Percentiles rank a stretch among this genome's conserved stretches.
Evolutionary conservation across 2,888 invertebrate genomes (phyloP).

Genomic region (Gonocerus acuteangulatus): DNA sequence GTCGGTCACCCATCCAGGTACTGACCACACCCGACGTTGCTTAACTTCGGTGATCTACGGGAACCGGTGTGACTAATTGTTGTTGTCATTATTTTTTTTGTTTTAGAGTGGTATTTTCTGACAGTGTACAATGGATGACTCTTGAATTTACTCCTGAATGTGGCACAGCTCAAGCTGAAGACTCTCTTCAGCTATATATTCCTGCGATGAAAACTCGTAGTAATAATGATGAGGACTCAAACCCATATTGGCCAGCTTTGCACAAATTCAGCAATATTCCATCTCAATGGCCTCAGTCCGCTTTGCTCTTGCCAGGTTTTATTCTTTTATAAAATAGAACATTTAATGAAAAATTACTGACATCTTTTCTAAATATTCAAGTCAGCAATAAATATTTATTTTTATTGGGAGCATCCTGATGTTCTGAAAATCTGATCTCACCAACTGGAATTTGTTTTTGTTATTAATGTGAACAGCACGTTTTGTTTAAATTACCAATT

Average conservation of each 20-base stretch:
- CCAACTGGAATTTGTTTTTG: no score
- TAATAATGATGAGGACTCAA: constrained; percentile 20
- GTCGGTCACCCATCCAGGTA: no score
- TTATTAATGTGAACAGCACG: no score
- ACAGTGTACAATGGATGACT: constrained; percentile 81
- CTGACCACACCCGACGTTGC: no score
- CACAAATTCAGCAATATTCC: constrained; percentile 55
- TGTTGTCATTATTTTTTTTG: no score
- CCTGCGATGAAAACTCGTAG: constrained; percentile 42
- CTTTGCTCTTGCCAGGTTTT: constrained; percentile 68
- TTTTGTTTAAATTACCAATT: no score
- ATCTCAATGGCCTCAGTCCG: constrained; percentile 76
- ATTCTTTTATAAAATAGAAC: constrained; percentile 3
- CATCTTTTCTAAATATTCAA: background rate
- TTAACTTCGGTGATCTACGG: no score
- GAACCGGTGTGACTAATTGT: no score
- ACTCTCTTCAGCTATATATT: constrained; percentile 67
- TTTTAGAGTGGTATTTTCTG: constrained; percentile 74
- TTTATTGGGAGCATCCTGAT: background rate
- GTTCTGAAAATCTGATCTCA: no score
- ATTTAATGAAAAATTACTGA: background rate
- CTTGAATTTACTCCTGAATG: constrained; percentile 89
- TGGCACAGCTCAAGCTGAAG: constrained; percentile 88
- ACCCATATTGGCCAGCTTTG: constrained; percentile 56
- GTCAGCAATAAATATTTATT: background rate